Evolutionary conservation across 1,140 invertebrate species (phyloP).

Genomic region (Rhyzopertha dominica): DNA sequence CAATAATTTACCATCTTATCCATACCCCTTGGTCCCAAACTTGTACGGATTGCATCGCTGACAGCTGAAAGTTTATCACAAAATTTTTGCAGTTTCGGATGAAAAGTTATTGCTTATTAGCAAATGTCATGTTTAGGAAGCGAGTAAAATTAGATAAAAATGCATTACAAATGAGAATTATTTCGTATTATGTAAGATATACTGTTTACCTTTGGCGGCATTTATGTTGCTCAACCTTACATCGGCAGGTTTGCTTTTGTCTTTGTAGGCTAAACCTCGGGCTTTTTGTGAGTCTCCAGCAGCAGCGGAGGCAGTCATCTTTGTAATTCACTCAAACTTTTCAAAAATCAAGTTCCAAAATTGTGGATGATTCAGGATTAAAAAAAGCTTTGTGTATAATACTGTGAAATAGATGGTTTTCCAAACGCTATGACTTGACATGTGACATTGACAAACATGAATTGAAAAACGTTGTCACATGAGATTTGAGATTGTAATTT

Average conservation of each 20-base stretch:
- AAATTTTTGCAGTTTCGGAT: conserved; percentile 3
- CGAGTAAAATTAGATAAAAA: conserved; percentile 5
- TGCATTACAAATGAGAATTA: neutral
- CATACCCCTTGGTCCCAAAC: conserved; percentile 97
- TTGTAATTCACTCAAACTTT: no score
- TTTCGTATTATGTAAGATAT: neutral
- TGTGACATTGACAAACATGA: no score
- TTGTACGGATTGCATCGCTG: conserved; percentile 97
- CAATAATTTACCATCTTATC: conserved; percentile 90
- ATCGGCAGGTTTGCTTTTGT: conserved; percentile 91
- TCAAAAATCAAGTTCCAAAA: no score
- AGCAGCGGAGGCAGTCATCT: conserved; percentile 42
- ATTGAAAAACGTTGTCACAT: no score
- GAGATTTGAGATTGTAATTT: no score
- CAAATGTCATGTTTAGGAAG: neutral
- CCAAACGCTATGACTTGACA: no score
- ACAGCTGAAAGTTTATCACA: conserved; percentile 70
- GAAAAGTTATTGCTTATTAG: neutral
- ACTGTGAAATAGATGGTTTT: neutral
- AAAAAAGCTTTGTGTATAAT: neutral
- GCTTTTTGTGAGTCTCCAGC: conserved; percentile 42
- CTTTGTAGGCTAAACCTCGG: conserved; percentile 60
- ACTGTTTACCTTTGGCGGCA: conserved; percentile 88
- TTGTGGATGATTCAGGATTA: no score
- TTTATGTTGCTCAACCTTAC: conserved; percentile 94